Base-by-base conservation (phyloP, 2,797 vertebrate species). In the Brachyrhaphis roseni region DNA sequence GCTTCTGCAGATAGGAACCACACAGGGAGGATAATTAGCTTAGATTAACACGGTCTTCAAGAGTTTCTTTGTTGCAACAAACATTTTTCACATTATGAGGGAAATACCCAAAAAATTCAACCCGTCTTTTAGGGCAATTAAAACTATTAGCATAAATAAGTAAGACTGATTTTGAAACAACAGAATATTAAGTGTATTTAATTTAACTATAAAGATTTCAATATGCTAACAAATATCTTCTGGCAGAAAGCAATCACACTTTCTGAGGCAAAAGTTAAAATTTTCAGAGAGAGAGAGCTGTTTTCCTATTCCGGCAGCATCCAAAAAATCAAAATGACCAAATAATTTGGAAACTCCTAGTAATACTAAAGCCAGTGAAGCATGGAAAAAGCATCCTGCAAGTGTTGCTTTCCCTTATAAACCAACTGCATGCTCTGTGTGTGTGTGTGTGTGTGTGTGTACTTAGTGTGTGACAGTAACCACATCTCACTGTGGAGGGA, bases 261-360 rank as follows among this genome's bases (percentile, higher is more conserved):
- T 83, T 83, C 75, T 62, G 74, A 75, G 77, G 83, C 75, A 77
- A 31, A 47, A 26, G 88, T 89, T 87, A 72, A 78, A 76, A 90
- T 86, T 88, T 78, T 31, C 66, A 41, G 78, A 77, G 83, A 77
- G 83, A 77, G 74, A 84, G 62, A 77, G 51, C 5, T 4, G 15
- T 82, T 84, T 88, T 82, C 26, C 77, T 84, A 87, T 85, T 89
- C 87, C 59, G 76, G 87, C 80, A 57, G 85, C 85, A 86, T 84
- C 75, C 74, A 76, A 86, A 91, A 62, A 77, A 81, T 39, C 53
- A 74, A 15, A 51, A 78, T 84, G 68, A 75, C 39, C 75, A 64
- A 62, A 77, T 68, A 82, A 49, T 81, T 82, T 78, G 23, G 41
- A 45, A 72, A 76, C 28, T 86, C 23, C 59, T 73, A 51, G 75